These are phyloP conservation scores for Zaprionus gabonicus DNA, from an alignment of 1,140 invertebrate species.

Conservation along the genomic window DNA sequence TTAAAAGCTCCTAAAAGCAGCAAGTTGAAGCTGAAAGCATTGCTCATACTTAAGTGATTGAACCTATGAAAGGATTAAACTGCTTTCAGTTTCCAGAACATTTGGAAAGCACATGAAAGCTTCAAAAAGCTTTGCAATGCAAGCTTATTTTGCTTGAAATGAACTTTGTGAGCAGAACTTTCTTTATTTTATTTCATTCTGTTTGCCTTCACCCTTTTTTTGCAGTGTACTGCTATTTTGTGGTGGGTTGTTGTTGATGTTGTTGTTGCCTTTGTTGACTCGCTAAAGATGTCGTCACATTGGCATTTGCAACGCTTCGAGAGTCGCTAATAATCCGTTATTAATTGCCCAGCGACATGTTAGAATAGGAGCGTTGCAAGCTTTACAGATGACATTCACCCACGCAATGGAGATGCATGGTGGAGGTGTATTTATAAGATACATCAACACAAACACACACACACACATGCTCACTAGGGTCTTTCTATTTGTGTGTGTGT, in stretches of 20 bases:
- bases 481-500: no score
- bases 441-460: neutral
- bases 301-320: conserved; percentile 69
- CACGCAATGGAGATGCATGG: neutral
- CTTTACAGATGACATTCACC: conserved; percentile 25
- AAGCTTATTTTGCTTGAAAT: no score
- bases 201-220: neutral
- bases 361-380: conserved; percentile 32
- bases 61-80: no score
- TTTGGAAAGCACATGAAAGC: no score
- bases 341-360: conserved; percentile 78
- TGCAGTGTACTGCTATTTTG: neutral
- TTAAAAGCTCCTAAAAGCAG: no score
- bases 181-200: no score
- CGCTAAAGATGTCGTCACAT: conserved; percentile 49
- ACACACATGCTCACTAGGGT: no score
- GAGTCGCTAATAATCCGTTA: conserved; percentile 76
- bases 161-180: no score
- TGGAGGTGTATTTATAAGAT: conserved; percentile 20
- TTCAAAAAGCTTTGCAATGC: no score
- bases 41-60: no score
- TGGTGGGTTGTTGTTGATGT: neutral
- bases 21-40: no score
- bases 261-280: conserved; percentile 33
- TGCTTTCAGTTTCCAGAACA: no score